Evolutionary conservation across 2,113 vertebrate species (phyloP), one percentile per base, ranked within the genome.

Genomic region (Phalacrocorax brasilianus): DNA sequence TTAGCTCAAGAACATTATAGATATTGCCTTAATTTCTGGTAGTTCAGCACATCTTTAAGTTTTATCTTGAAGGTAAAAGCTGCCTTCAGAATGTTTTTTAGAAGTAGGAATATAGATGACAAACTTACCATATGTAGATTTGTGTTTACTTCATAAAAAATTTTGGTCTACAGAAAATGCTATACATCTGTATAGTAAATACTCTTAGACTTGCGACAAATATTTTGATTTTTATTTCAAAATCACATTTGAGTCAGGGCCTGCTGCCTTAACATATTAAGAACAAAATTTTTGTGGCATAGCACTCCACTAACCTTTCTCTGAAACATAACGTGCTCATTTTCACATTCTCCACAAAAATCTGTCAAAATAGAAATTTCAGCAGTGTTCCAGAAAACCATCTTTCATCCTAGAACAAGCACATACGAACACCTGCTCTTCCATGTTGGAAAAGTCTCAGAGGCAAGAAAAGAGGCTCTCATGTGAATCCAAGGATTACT

Each of bases 401-500:
- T 82, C 17, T 19, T 75, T 89, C 76, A 70, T 70, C 77, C 38
- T 23, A 66, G 66, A 87, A 66, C 52, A 94, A 81, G 80, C 49
- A 70, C 17, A 7, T 61, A 65, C 0, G 12, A 92, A 49, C 91
- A 94, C 76, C 73, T 96, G 96, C 71, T 95, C 56, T 92, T 87
- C 83, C 53, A 81, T 33, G 28, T 3, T 53, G 70, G 70, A 78
- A 70, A 74, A 91, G 30, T 61, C 83, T 89, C 3, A 2, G 70
- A 93, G 58, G 70, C 70, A 75, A 76, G 70, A 79, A 82, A 82
- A 61, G 58, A 89, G 40, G 42, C 66, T 91, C 86, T 72, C 2
- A 8, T 85, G 66, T 82, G 92, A 92, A 95, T 79, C 70, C 80
- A 87, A 92, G 61, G 77, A 92, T 97, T 96, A 92, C 80, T 97